A percentile compares a stretch with the other conserved stretches of the same genome.
Conservation (phyloP, 2,113 vertebrate species). For the Aegotheles bennettii region DNA sequence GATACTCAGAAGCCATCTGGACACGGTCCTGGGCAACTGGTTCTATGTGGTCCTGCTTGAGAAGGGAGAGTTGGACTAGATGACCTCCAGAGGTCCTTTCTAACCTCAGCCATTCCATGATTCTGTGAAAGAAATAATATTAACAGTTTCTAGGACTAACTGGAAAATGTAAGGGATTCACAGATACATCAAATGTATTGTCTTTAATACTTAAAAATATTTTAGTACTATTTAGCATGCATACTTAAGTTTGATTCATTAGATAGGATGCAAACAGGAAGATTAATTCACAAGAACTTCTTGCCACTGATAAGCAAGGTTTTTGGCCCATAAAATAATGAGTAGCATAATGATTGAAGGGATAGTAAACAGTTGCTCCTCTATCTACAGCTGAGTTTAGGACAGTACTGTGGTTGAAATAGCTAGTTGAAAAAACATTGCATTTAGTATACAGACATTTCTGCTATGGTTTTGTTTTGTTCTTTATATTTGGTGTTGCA, state of each 20-base stretch:
- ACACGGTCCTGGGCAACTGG: not conserved
- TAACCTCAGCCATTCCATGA: too few species aligned
- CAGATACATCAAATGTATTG: not conserved
- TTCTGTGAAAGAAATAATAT: not conserved
- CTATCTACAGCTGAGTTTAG: not conserved
- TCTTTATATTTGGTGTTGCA: not conserved
- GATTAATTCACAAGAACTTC: not conserved
- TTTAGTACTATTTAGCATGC: not conserved
- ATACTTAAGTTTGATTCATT: not conserved
- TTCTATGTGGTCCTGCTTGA: not conserved
- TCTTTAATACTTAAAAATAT: not conserved
- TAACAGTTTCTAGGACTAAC: not conserved
- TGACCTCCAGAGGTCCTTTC: not conserved
- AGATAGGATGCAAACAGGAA: not conserved
- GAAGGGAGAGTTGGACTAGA: not conserved
- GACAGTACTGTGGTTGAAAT: not conserved
- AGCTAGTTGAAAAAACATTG: not conserved
- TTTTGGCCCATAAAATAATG: not conserved
- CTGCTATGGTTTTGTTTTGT: not conserved
- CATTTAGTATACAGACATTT: not conserved
- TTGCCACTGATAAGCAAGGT: not conserved
- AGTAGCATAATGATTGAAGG: not conserved
- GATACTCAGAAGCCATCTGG: not conserved
- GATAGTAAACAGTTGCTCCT: not conserved
- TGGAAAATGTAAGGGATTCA: not conserved